A percentile compares a stretch with the other conserved stretches of the same genome.
Evolutionary conservation across 2,113 vertebrate genomes (phyloP).

Genomic region (Eclectus roratus): DNA sequence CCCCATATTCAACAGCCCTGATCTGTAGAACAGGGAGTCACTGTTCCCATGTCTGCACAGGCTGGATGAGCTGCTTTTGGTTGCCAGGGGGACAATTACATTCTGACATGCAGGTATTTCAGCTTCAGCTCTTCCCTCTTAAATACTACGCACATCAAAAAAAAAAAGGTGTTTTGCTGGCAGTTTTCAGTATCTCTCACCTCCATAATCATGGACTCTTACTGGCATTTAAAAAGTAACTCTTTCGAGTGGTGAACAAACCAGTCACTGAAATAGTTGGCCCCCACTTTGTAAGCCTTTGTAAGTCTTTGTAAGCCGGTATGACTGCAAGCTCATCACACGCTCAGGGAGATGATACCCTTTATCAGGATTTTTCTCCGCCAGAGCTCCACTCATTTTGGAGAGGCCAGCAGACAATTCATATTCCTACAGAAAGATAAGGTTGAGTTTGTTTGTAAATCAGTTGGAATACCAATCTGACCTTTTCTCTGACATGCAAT

Average conservation of each 20-base stretch:
- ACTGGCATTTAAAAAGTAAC: not conserved
- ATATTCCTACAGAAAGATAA: constrained; percentile 8
- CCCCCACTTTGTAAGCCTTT: too few species aligned
- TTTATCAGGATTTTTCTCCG: constrained; percentile 1
- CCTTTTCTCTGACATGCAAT: not conserved
- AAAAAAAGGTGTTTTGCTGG: not conserved
- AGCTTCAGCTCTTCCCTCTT: constrained; percentile 20
- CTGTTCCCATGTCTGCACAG: not conserved
- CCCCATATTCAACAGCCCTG: not conserved
- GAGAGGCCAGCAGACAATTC: not conserved
- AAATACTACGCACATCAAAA: not conserved
- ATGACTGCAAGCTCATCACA: not conserved
- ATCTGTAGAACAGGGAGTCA: not conserved
- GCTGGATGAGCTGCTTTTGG: not conserved
- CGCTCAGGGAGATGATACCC: not conserved
- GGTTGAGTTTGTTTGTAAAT: not conserved
- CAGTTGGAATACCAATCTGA: not conserved
- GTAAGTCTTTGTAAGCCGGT: not conserved
- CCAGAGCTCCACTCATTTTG: not conserved
- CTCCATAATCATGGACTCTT: not conserved
- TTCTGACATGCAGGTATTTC: not conserved
- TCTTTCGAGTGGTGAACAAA: constrained; percentile 12
- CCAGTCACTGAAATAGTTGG: not conserved
- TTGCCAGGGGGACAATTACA: not conserved
- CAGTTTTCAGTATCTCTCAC: not conserved